Evolutionary conservation across 2,888 invertebrate species (phyloP).

Genomic region (Camptogramma bilineatum): DNA sequence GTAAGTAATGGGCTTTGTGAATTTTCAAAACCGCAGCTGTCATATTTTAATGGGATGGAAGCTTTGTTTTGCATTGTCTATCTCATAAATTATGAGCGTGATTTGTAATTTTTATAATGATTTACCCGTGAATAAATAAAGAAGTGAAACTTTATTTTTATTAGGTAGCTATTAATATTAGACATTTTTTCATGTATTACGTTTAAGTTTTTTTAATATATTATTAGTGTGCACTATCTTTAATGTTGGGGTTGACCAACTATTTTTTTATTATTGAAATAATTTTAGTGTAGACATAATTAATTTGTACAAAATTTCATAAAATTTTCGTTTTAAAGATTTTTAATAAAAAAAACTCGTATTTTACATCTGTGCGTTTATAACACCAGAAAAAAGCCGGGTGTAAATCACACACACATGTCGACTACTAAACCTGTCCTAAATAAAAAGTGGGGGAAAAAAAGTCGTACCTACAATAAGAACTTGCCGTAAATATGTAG

Average conservation of each 20-base stretch:
- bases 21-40: conserved; percentile 47
- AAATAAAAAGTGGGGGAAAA: conserved; percentile 38
- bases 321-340: neutral
- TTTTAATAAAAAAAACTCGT: conserved; percentile 27
- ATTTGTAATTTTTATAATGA: neutral
- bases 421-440: conserved; percentile 31
- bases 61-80: conserved; percentile 12
- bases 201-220: neutral
- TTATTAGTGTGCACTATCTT: too few species aligned
- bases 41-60: conserved; percentile 30
- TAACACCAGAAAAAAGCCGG: conserved; percentile 20
- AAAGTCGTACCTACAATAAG: conserved; percentile 32
- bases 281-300: too few species aligned
- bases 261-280: too few species aligned
- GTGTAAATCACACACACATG: conserved; percentile 37
- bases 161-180: too few species aligned
- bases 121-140: neutral
- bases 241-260: too few species aligned
- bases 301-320: too few species aligned
- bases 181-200: neutral
- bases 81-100: conserved; percentile 20
- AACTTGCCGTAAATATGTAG: conserved; percentile 45
- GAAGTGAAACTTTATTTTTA: too few species aligned
- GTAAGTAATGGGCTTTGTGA: conserved; percentile 41
- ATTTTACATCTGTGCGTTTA: conserved; percentile 15